Conservation (phyloP, 2,888 invertebrate species). For the Polydrusus cervinus region DNA sequence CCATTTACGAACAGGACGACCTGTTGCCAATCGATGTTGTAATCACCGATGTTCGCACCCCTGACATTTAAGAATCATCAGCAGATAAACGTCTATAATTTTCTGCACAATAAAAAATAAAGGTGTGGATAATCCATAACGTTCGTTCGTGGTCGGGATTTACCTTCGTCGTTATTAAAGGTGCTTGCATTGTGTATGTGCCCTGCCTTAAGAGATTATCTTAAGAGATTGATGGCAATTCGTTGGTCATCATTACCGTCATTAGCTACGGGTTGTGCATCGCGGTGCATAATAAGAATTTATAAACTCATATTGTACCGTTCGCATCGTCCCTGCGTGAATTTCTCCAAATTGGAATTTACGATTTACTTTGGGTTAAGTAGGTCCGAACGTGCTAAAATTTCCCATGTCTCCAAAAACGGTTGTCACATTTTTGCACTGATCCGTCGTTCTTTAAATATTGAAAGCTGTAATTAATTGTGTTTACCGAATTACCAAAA, state of each 20-base stretch:
- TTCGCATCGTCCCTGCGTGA: too few species aligned
- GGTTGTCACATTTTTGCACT: too few species aligned
- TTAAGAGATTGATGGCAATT: constrained; percentile 35
- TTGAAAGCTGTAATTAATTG: too few species aligned
- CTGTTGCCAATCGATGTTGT: constrained; percentile 4
- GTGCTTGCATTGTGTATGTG: constrained; percentile 14
- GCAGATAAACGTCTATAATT: constrained; percentile 30
- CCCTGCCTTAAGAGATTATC: constrained; percentile 32
- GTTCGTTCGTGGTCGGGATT: constrained; percentile 13
- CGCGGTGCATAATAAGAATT: background rate
- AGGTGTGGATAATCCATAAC: constrained; percentile 40
- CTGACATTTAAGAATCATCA: constrained; percentile 35
- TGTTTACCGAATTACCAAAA: too few species aligned
- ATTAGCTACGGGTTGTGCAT: constrained; percentile 15
- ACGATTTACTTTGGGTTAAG: too few species aligned
- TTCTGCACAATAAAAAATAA: constrained; percentile 41
- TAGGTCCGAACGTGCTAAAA: too few species aligned
- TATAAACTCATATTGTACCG: too few species aligned
- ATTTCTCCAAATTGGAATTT: too few species aligned
- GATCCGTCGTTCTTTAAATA: too few species aligned
- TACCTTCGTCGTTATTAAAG: constrained; percentile 4
- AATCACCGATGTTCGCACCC: constrained; percentile 17
- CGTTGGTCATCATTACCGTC: constrained; percentile 14
- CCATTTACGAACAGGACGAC: too few species aligned
- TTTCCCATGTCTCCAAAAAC: too few species aligned